Base-by-base conservation (phyloP, 2,888 invertebrate genomes). In the Oligia latruncula region DNA sequence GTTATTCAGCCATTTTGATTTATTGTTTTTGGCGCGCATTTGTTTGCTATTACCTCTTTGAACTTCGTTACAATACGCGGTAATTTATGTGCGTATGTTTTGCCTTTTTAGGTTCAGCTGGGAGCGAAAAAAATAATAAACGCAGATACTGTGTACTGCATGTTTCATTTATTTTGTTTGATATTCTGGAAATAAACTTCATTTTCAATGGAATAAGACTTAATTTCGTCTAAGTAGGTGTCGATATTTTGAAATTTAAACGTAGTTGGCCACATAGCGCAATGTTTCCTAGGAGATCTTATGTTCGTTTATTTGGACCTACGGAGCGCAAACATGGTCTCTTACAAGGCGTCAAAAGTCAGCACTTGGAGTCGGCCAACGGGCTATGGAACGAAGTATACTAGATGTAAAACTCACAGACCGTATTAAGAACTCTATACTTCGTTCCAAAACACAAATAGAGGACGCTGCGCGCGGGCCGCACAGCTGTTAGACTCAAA, bases 1-100 rank as follows among this genome's bases (percentile, higher is more conserved):
- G 90, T 90, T 92, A 91, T 90, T 89, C 90, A 94, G 91, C 92
- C 94, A 95, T 95, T 81, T 95, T 96, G 95, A 96, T 96, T 95
- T 95, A 95, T 95, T 94, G 94, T 94, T 93, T 94, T 90, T 85
- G 87, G 85, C 82, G 89, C 89, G 87, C 90, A 90, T 92, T 93
- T 93, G 93, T 93, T 94, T 91, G 90, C 90, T 92, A 91, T 93
- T 91, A 90, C 90, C 90, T 90, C 93, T 94, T 94, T 93, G 93
- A 93, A 93, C 92, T 93, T 88, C 81, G 88, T 90, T 90, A 83
- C 82, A 85, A 86, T 84, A 83, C 75, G 58, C 68, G 65, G 40
- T 88, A 76, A 88, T 86, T 89, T 84, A 88, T 85, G 77, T 73
- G 20, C 43, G 68, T 88, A 70, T 71, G 74, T 74, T 74, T 85